A percentile compares a stretch with the other conserved stretches of the same genome.
Conservation (phyloP, 2,888 invertebrate species). For the Scrobipalpa costella region DNA sequence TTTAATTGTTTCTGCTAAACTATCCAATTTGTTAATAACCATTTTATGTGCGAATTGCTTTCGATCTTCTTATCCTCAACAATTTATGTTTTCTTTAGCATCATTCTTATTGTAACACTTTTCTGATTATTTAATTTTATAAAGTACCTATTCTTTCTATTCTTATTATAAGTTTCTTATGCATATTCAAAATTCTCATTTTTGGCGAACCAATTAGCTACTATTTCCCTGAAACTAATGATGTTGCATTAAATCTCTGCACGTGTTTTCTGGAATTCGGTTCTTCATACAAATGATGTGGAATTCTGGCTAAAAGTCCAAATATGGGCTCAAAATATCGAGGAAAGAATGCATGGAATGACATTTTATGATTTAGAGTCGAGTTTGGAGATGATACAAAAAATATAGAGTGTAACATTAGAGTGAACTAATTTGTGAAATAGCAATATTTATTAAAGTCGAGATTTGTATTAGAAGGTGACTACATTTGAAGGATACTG, state of each 20-base stretch:
- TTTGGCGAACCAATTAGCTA: conserved; percentile 32
- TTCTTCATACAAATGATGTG: conserved; percentile 57
- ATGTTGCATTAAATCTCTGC: conserved; percentile 35
- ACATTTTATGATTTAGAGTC: conserved; percentile 59
- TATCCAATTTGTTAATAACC: too few relatives aligned
- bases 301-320: conserved; percentile 54
- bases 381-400: conserved; percentile 32
- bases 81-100: too few relatives aligned
- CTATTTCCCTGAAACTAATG: conserved; percentile 34
- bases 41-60: too few relatives aligned
- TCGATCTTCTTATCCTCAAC: too few relatives aligned
- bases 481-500: too few relatives aligned
- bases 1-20: too few relatives aligned
- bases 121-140: too few relatives aligned
- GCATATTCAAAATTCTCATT: neutral
- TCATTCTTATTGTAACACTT: too few relatives aligned
- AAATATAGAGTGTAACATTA: neutral
- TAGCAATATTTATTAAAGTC: neutral
- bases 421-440: conserved; percentile 18
- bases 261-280: conserved; percentile 41
- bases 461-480: too few relatives aligned
- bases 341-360: conserved; percentile 50
- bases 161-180: neutral
- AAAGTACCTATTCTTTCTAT: too few relatives aligned
- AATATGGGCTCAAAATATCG: conserved; percentile 48